Evolutionary conservation across 2,888 invertebrate genomes (phyloP).

Genomic region (Punctoribates punctum): DNA sequence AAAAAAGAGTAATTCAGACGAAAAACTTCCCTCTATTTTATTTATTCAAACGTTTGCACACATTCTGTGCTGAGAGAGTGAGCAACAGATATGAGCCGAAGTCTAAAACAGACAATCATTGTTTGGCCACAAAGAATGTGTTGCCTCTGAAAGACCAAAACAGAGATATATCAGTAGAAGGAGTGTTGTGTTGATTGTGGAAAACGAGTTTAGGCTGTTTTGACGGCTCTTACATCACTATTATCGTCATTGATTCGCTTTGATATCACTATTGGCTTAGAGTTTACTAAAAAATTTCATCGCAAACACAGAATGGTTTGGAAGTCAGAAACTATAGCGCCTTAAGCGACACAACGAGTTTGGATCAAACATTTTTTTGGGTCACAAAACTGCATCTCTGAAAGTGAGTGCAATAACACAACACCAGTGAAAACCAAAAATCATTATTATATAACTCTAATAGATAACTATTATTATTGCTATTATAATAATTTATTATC

Average conservation of each 20-base stretch:
- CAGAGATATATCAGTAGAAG: not conserved
- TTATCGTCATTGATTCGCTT: slow-evolving; percentile 21
- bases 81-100: not conserved
- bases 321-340: not conserved
- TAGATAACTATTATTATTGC: not conserved
- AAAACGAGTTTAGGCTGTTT: slow-evolving; percentile 14
- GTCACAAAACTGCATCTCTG: slow-evolving; percentile 24
- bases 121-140: not conserved
- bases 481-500: slow-evolving; percentile 19
- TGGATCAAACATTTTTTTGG: slow-evolving; percentile 1
- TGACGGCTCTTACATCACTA: slow-evolving; percentile 32
- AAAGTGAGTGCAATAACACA: slow-evolving; percentile 28
- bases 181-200: not conserved
- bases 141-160: not conserved
- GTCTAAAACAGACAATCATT: not conserved
- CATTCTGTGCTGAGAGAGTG: not conserved
- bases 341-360: slow-evolving; percentile 19
- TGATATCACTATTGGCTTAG: slow-evolving; percentile 15
- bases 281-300: not conserved
- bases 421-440: not conserved
- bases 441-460: not conserved
- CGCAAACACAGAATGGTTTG: slow-evolving; percentile 13
- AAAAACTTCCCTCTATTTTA: not conserved
- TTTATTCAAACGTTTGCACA: slow-evolving; percentile 1
- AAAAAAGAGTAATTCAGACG: not conserved